Percentiles rank a stretch among this genome's conserved stretches.
These are phyloP conservation scores for Hystrix cristata DNA, from an alignment of 2,113 vertebrate genomes.

Conservation along the genomic window DNA sequence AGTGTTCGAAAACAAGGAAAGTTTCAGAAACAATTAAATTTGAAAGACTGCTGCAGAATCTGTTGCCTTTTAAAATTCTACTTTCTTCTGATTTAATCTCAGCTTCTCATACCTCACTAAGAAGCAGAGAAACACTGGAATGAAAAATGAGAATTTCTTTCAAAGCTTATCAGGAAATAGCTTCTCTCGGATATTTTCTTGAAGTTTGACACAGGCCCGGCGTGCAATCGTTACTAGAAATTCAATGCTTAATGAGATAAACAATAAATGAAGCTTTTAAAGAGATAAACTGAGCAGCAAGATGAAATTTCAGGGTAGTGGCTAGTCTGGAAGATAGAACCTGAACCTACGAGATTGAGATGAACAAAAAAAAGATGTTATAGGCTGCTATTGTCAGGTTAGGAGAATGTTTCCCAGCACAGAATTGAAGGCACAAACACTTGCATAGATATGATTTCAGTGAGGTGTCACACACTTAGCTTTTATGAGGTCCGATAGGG, in stretches of 20 bases:
- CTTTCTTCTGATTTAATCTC: background rate
- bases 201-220: background rate
- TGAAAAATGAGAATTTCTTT: background rate
- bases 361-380: background rate
- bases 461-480: background rate
- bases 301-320: background rate
- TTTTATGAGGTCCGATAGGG: background rate
- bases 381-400: background rate
- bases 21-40: background rate
- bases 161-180: background rate
- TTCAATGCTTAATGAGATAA: background rate
- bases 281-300: background rate
- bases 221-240: background rate
- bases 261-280: background rate
- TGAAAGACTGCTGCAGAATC: background rate
- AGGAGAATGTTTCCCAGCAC: accelerated
- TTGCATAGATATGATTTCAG: background rate
- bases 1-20: background rate
- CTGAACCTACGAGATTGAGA: background rate
- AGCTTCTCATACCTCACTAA: background rate
- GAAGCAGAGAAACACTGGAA: background rate
- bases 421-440: background rate
- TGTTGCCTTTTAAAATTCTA: background rate
- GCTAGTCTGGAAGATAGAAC: background rate
- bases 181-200: background rate